phyloP scores from a whole-genome alignment of 2,888 invertebrate species.

The Rutpela maculata region DNA sequence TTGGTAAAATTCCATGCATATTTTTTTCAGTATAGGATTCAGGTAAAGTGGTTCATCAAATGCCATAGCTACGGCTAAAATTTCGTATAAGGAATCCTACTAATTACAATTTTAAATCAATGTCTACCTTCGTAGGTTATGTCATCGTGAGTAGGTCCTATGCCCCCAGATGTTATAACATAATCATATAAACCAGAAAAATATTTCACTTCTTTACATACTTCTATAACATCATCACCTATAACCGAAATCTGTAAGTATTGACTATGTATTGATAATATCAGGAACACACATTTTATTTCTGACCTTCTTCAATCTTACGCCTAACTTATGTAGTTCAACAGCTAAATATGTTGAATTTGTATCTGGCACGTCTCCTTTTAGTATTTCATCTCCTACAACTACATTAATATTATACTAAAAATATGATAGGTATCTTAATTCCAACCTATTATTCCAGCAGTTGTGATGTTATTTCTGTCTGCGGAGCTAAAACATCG shows the following conservation, averaged over 20 bases:
- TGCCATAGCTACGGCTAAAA: constrained; percentile 76
- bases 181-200: constrained; percentile 79
- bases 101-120: constrained; percentile 18
- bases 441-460: constrained; percentile 64
- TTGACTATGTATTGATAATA: constrained; percentile 37
- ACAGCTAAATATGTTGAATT: constrained; percentile 81
- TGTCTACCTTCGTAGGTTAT: constrained; percentile 81
- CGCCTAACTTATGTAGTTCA: constrained; percentile 79
- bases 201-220: constrained; percentile 79
- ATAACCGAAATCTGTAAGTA: constrained; percentile 79
- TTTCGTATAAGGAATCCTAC: constrained; percentile 1
- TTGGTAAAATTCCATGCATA: constrained; percentile 73
- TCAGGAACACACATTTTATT: constrained; percentile 38
- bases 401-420: constrained; percentile 72
- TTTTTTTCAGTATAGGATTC: constrained; percentile 73
- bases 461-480: constrained; percentile 55
- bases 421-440: constrained; percentile 21
- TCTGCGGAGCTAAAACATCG: constrained; percentile 18
- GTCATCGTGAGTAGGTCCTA: constrained; percentile 88
- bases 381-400: constrained; percentile 87
- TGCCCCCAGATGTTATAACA: constrained; percentile 86
- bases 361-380: constrained; percentile 82
- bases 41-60: constrained; percentile 73
- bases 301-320: constrained; percentile 77
- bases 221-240: constrained; percentile 79